Evolutionary conservation across 1,140 invertebrate genomes (phyloP).

Genomic region (Belonocnema kinseyi): DNA sequence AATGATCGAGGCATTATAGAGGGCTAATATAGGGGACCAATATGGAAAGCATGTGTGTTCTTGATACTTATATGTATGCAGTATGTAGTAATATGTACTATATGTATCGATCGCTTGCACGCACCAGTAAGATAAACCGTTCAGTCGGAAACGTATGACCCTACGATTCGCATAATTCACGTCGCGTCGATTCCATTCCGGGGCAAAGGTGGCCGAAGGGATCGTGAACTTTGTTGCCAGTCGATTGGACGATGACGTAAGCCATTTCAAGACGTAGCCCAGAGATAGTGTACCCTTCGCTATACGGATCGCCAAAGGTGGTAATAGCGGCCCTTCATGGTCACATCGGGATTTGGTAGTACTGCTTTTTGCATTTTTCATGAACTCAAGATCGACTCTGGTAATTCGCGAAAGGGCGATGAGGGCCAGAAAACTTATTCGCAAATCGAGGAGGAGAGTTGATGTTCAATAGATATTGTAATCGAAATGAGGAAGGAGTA

Average conservation of each 20-base stretch:
- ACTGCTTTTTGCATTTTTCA: not conserved
- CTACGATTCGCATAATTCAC: slow-evolving; percentile 52
- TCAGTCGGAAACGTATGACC: slow-evolving; percentile 38
- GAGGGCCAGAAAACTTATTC: too few species aligned
- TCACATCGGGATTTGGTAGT: not conserved
- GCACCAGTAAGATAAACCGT: slow-evolving; percentile 42
- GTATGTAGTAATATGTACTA: too few species aligned
- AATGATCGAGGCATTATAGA: slow-evolving; percentile 8
- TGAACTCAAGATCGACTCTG: not conserved
- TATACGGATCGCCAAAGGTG: not conserved
- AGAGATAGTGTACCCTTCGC: not conserved
- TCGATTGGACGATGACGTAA: slow-evolving; percentile 37
- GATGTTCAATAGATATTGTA: too few species aligned
- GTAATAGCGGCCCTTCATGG: not conserved
- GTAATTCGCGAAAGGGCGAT: too few species aligned
- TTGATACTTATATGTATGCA: too few species aligned
- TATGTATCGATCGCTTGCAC: slow-evolving; percentile 32
- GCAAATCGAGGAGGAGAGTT: too few species aligned
- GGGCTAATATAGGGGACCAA: slow-evolving; percentile 22
- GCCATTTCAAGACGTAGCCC: slow-evolving; percentile 18
- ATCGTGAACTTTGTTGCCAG: slow-evolving; percentile 37
- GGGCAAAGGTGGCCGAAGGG: slow-evolving; percentile 38
- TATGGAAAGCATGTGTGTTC: not conserved
- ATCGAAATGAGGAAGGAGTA: too few species aligned
- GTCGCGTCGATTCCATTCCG: slow-evolving; percentile 47